Base-by-base conservation (phyloP, 1,140 invertebrate genomes). In the Galleria mellonella region DNA sequence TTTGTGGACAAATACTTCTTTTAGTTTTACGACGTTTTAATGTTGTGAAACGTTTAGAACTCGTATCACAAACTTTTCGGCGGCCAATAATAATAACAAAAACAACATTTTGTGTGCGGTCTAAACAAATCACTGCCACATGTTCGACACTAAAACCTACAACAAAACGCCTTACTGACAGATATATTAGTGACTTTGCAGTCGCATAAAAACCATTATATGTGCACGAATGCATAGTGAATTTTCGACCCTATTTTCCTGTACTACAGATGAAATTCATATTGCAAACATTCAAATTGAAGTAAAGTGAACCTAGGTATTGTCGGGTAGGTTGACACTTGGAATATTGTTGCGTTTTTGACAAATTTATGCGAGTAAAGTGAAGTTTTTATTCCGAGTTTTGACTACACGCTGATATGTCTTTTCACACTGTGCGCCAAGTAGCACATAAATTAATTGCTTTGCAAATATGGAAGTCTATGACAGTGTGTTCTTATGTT, bases 141-240 rank as follows among this genome's bases (percentile, higher is more conserved):
- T 77, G 76, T 62, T 67, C 47, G 51, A 62, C 59, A 66, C 50
- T 61, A 59, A 59, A 58, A 55, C 55, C 61, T 49, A 65, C 62
- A 76, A 76, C 74, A 72, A 72, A 78, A 82, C 71, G 62, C 68
- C 69, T 60, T 46, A 63, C 48, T 75, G 77, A 82, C 73, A 82
- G 77, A 77, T 74, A 69, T 81, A 81, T 75, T 68, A 60, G 64
- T 59, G 53, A 63, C 61, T 67, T 57, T 59, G 60, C 63, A 57
- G 61, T 57, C 54, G 52, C 49, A 59, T 50, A 55, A 51, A 59
- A 63, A 66, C 59, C 53, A 57, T 23, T 23, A 23, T 23, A 37
- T 7, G 33, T 37, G 35, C 15, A n/a, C 30, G 9, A n/a, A 23
- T 23, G 17, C 17, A 23, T 9, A 39, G 13, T 9, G 35, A 11